A percentile compares a stretch with the other conserved stretches of the same genome.
Evolutionary conservation across 2,888 invertebrate genomes (phyloP).

Genomic region (Calephelis perditalis): DNA sequence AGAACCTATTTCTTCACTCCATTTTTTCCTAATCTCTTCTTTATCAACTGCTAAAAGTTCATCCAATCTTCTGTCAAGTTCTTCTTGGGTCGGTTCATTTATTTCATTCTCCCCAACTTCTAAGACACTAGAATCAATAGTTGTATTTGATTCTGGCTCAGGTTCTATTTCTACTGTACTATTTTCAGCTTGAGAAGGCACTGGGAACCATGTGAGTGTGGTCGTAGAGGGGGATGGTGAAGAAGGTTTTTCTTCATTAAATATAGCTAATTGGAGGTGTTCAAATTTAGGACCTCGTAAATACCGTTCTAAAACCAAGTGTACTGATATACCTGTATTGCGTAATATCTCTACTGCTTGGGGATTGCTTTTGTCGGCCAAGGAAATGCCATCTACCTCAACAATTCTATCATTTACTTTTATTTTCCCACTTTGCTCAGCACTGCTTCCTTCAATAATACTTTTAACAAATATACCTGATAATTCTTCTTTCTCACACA

Average conservation of each 20-base stretch:
- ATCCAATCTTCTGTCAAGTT: slow-evolving; percentile 67
- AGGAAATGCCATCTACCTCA: slow-evolving; percentile 93
- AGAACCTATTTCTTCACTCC: slow-evolving; percentile 88
- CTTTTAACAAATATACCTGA: slow-evolving; percentile 99
- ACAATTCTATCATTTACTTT: slow-evolving; percentile 98
- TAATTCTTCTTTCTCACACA: slow-evolving; percentile 98
- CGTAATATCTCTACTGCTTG: slow-evolving; percentile 97
- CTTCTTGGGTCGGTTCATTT: slow-evolving; percentile 71
- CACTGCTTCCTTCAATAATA: slow-evolving; percentile 97
- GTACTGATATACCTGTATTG: slow-evolving; percentile 94
- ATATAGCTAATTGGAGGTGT: slow-evolving; percentile 92
- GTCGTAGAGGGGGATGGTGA: slow-evolving; percentile 88
- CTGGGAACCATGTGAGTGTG: slow-evolving; percentile 90
- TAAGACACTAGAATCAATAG: slow-evolving; percentile 86
- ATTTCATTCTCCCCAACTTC: slow-evolving; percentile 72
- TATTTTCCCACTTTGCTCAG: slow-evolving; percentile 93
- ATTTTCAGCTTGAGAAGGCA: slow-evolving; percentile 82
- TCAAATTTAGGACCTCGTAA: slow-evolving; percentile 95
- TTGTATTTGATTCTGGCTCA: slow-evolving; percentile 89
- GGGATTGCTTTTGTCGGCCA: slow-evolving; percentile 96
- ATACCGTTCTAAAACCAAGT: slow-evolving; percentile 94
- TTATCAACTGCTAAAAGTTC: slow-evolving; percentile 75
- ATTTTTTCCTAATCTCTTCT: slow-evolving; percentile 86
- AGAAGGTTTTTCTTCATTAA: slow-evolving; percentile 75
- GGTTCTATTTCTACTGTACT: slow-evolving; percentile 83